A percentile compares a stretch with the other conserved stretches of the same genome.
Evolutionary conservation across 2,888 invertebrate genomes (phyloP).

Genomic region (Isoperla grammatica): DNA sequence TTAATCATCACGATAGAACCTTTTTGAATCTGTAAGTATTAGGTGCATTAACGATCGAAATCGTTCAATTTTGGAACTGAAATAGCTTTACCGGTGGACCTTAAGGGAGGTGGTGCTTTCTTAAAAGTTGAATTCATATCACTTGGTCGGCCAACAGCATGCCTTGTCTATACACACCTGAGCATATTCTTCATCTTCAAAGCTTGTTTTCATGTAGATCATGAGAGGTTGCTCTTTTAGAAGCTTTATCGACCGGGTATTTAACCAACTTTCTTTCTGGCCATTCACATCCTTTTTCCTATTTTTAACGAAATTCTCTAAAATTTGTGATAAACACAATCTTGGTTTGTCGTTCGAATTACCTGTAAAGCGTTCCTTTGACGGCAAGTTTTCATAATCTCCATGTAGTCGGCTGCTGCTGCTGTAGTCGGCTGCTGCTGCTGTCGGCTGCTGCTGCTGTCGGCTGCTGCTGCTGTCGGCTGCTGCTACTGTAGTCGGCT

Average conservation of each 20-base stretch:
- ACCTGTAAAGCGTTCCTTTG: not conserved
- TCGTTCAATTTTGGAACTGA: not conserved
- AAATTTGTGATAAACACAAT: conserved; percentile 3
- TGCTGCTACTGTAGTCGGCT: no score
- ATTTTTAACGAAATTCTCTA: conserved; percentile 3
- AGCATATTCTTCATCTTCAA: no score
- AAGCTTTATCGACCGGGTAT: not conserved
- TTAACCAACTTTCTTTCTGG: conserved; percentile 6
- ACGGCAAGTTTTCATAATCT: not conserved
- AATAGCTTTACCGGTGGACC: no score
- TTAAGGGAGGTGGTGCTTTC: no score
- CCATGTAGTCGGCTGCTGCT: not conserved
- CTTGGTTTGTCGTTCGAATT: conserved; percentile 1
- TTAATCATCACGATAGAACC: not conserved
- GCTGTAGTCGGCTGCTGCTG: not conserved
- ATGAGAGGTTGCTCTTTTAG: not conserved
- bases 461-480: conserved; percentile 2
- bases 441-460: not conserved
- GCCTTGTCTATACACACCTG: no score
- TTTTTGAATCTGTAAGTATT: not conserved
- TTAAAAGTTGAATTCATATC: no score
- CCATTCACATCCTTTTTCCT: conserved; percentile 4
- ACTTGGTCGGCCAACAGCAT: no score
- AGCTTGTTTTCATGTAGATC: not conserved
- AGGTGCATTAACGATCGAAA: not conserved